A percentile compares a stretch with the other conserved stretches of the same genome.
Conservation (phyloP, 1,140 invertebrate genomes). For the Notospermus geniculatus region DNA sequence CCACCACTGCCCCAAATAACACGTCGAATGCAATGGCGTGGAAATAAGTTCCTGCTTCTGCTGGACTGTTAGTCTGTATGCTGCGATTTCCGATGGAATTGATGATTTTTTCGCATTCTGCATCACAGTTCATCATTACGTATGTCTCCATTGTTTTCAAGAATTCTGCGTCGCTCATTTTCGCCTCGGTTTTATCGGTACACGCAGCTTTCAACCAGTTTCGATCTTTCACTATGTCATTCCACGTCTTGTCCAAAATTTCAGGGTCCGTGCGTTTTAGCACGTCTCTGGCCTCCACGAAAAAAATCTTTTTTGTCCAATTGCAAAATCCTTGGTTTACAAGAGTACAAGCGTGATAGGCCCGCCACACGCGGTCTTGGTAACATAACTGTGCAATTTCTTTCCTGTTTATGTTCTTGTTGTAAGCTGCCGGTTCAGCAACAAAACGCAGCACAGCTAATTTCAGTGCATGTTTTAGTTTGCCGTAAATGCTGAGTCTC, state of each 20-base stretch:
- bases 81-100: background rate
- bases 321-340: constrained; percentile 1
- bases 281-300: background rate
- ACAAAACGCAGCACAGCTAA: background rate
- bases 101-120: background rate
- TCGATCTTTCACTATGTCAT: background rate
- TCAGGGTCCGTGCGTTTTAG: background rate
- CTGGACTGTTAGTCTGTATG: background rate
- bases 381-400: background rate
- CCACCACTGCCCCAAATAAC: background rate
- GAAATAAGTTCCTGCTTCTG: constrained; percentile 3
- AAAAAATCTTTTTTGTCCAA: background rate
- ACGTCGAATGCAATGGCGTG: constrained; percentile 3
- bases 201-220: background rate
- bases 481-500: background rate
- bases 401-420: background rate
- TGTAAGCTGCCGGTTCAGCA: constrained; percentile 1
- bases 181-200: background rate
- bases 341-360: constrained; percentile 3
- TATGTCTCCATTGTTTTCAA: background rate
- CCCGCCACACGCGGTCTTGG: constrained; percentile 6
- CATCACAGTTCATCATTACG: background rate
- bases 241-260: background rate
- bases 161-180: background rate
- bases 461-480: constrained; percentile 1